These are phyloP conservation scores for Aptenodytes patagonicus DNA, from an alignment of 2,113 vertebrate genomes.

Conservation along the genomic window DNA sequence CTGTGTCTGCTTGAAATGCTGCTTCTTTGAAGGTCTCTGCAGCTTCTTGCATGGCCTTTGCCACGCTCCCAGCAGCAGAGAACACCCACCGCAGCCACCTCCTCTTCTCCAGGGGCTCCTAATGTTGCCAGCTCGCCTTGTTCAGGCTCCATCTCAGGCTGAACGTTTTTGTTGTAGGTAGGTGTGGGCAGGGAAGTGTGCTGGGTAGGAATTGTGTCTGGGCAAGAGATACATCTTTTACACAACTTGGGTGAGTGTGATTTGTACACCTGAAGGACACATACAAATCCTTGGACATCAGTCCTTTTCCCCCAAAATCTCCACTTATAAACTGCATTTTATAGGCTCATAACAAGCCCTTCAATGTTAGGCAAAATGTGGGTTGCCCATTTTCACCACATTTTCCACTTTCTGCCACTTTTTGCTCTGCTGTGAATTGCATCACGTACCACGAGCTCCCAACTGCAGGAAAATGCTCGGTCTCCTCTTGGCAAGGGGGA, in stretches of 20 bases:
- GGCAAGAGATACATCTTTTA: background rate
- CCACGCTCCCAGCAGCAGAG: background rate
- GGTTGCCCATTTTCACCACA: background rate
- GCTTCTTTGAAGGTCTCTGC: background rate
- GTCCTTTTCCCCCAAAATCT: background rate
- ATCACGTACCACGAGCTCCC: fast-evolving
- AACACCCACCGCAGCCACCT: background rate
- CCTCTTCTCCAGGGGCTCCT: background rate
- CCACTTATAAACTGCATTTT: background rate
- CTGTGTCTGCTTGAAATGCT: background rate
- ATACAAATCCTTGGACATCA: background rate
- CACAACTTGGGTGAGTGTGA: background rate
- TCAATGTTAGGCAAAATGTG: background rate
- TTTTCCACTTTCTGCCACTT: background rate
- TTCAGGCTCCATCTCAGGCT: background rate
- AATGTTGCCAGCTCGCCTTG: background rate
- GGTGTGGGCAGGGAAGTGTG: background rate
- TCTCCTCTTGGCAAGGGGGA: background rate
- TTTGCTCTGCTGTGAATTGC: background rate
- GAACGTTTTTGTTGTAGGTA: fast-evolving
- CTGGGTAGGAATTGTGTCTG: background rate
- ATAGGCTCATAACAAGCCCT: background rate
- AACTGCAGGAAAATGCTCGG: background rate
- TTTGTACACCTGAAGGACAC: background rate
- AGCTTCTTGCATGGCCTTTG: background rate